Conservation (phyloP, 2,113 vertebrate species). For the Platycercus adscitus region DNA sequence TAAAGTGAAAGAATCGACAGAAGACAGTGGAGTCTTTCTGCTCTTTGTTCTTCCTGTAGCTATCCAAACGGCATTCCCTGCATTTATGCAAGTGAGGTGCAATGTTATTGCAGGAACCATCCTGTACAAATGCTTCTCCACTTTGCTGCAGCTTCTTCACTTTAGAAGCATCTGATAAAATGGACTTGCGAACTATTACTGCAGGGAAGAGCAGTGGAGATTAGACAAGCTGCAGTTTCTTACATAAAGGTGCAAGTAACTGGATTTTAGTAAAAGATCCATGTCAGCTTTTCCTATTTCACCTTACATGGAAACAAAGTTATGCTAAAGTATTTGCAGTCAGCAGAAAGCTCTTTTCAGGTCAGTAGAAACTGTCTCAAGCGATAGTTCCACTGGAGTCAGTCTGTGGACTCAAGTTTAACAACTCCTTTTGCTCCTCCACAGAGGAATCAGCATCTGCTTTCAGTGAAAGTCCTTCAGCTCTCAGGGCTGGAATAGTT, state of each 20-base stretch:
- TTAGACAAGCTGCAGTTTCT: background rate
- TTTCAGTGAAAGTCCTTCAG: background rate
- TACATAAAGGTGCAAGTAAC: background rate
- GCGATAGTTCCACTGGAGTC: background rate
- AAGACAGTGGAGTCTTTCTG: slow-evolving; percentile 81
- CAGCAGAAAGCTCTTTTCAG: background rate
- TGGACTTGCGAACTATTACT: slow-evolving; percentile 73
- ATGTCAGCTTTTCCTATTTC: fast-evolving
- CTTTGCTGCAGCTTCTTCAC: slow-evolving; percentile 80
- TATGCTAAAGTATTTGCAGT: background rate
- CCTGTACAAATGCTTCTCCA: slow-evolving; percentile 80
- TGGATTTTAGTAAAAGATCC: background rate
- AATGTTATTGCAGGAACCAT: slow-evolving; percentile 79
- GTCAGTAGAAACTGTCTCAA: background rate
- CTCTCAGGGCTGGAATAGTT: background rate
- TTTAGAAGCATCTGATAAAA: slow-evolving; percentile 75
- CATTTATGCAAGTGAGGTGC: slow-evolving; percentile 81
- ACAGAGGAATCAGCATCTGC: background rate
- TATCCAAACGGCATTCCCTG: slow-evolving; percentile 79
- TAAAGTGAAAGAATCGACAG: slow-evolving; percentile 84
- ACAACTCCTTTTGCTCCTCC: background rate
- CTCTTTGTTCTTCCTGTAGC: slow-evolving; percentile 79
- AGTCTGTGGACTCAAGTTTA: background rate
- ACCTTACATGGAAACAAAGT: background rate
- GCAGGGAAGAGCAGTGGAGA: background rate